Conservation (phyloP, 2,888 invertebrate species). For the Polydrusus pterygomalis region DNA sequence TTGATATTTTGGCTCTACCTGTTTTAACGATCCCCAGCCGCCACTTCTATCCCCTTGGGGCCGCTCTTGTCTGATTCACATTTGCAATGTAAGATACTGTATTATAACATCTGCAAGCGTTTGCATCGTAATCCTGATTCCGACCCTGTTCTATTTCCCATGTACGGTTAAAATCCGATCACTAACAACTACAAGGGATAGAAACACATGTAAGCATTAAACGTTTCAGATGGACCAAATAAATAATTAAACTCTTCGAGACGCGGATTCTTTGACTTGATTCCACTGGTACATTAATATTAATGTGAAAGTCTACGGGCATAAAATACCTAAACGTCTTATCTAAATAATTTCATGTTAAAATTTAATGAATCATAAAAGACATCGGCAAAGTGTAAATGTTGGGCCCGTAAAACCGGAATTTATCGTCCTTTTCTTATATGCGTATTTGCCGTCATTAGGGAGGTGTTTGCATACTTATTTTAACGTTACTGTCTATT, state of each 20-base stretch:
- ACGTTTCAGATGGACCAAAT: background rate
- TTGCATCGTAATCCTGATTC: no score
- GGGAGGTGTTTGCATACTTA: conserved; percentile 37
- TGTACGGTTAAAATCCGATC: no score
- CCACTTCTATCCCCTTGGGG: no score
- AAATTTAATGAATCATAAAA: conserved; percentile 55
- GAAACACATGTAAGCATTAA: conserved; percentile 6
- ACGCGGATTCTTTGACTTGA: conserved; percentile 21
- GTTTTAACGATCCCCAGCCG: no score
- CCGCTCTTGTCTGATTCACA: no score
- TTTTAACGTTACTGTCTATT: conserved; percentile 19
- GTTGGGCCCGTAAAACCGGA: conserved; percentile 47
- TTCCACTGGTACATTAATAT: conserved; percentile 37
- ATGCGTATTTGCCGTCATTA: conserved; percentile 37
- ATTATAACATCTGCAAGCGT: no score
- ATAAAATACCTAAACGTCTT: conserved; percentile 52
- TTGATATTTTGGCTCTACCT: no score
- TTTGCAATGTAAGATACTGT: no score
- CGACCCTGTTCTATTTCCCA: no score
- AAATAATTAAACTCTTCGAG: conserved; percentile 25
- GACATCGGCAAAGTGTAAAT: conserved; percentile 52
- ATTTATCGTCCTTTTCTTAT: conserved; percentile 49
- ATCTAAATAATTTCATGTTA: conserved; percentile 55
- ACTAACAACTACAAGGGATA: background rate
- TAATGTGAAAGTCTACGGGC: conserved; percentile 40